Conservation (phyloP, 2,888 invertebrate genomes). For the Apamea crenata region DNA sequence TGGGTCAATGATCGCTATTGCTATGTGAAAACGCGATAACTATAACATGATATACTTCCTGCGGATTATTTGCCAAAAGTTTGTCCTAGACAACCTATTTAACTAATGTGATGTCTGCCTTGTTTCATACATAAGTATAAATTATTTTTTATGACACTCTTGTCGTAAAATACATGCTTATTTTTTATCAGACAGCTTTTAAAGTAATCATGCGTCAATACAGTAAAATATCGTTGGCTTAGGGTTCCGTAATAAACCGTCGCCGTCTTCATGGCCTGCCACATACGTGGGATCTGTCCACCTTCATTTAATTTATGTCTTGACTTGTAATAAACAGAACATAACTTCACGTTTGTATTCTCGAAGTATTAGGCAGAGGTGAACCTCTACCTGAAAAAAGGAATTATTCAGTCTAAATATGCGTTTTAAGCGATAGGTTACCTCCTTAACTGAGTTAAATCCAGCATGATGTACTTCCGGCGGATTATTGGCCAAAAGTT, state of each 20-base stretch:
- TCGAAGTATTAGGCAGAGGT: too few relatives aligned
- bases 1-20: background rate
- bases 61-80: background rate
- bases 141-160: background rate
- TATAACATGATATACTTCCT: background rate
- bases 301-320: background rate
- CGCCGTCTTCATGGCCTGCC: too few relatives aligned
- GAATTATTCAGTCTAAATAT: too few relatives aligned
- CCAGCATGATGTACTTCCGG: too few relatives aligned
- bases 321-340: background rate
- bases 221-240: background rate
- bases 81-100: background rate
- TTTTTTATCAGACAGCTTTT: constrained; percentile 2
- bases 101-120: background rate
- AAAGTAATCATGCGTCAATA: background rate
- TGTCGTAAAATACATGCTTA: background rate
- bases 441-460: too few relatives aligned
- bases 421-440: too few relatives aligned
- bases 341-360: background rate
- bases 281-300: background rate
- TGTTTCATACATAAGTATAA: background rate
- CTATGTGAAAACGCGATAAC: background rate
- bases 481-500: too few relatives aligned
- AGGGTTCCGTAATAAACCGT: background rate
- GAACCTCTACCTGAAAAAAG: too few relatives aligned